Base-by-base conservation (phyloP, 2,113 vertebrate species). In the Charina bottae region DNA sequence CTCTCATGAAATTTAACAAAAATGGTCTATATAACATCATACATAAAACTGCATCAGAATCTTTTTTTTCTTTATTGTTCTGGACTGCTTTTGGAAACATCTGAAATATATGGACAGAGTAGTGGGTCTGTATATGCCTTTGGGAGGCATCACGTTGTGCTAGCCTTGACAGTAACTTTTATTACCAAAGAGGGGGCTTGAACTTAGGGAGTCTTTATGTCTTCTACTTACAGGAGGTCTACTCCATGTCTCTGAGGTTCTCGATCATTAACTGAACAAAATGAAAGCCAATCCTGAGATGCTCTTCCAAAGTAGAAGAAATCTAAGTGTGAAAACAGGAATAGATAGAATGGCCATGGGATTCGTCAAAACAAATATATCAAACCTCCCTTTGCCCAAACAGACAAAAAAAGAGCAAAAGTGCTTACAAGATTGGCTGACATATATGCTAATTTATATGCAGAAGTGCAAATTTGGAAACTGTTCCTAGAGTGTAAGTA, bases 11-110 rank as follows among this genome's bases (percentile, higher is more conserved):
- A n/a, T 46, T 87, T 83, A 89, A 87, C 72, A 87, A 91, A 87
- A 54, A 88, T 90, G 59, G 64, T 91, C 49, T 92, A 56, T 95
- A 88, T 87, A 94, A 85, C 89, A 88, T 85, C 72, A 92, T 15
- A 11, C 62, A 94, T 15, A 9, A 53, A 94, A 85, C 0, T 53
- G 87, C 1, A 8, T 0, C 83, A 7, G 54, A 88, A 37, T 53
- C 49, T 83, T 89, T 42, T 58, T 33, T 6, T 64, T 53, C 33
- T 84, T 59, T 91, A 21, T n/a, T 78, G 46, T 60, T 83, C 21
- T 56, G 89, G 84, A 6, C n/a, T 46, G 88, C 72, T 90, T 91
- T 91, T 46, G 94, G 33, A 91, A 90, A n/a, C 33, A 93, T 88
- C 21, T 87, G 68, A 87, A 56, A 54, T 12, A 1, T 23, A 55